phyloP scores from a whole-genome alignment of 2,113 vertebrate species.

The Pedionomus torquatus region DNA sequence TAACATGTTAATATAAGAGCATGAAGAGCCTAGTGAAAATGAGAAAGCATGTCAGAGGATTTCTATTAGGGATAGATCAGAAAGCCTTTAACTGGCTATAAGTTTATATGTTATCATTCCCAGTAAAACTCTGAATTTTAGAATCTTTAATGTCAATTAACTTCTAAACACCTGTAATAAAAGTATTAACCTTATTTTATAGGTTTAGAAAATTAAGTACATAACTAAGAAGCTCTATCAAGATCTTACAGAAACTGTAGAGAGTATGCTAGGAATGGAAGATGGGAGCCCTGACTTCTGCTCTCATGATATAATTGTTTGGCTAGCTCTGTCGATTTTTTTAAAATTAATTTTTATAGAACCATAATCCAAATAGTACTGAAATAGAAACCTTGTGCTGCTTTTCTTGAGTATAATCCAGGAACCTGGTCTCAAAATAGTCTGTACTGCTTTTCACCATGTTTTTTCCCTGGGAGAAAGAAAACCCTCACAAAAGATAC shows the following conservation, averaged over 20 bases:
- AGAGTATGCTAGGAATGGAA: not conserved
- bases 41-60: not conserved
- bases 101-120: not conserved
- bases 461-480: not conserved
- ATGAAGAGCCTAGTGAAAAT: not conserved
- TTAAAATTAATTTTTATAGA: not conserved
- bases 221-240: not conserved
- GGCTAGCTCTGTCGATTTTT: not conserved
- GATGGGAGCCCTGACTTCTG: not conserved
- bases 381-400: constrained; percentile 19
- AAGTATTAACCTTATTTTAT: not conserved
- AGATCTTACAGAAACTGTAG: not conserved
- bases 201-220: not conserved
- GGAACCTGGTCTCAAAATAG: not conserved
- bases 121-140: not conserved
- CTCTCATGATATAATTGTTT: not conserved
- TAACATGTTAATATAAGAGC: not conserved
- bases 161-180: not conserved
- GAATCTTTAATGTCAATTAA: not conserved
- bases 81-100: not conserved
- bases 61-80: not conserved
- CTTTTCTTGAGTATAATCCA: constrained; percentile 48
- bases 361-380: not conserved
- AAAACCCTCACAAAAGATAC: not conserved
- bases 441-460: not conserved